These are phyloP conservation scores for Drosophila imparisetae DNA, from an alignment of 2,888 invertebrate genomes.

Conservation along the genomic window DNA sequence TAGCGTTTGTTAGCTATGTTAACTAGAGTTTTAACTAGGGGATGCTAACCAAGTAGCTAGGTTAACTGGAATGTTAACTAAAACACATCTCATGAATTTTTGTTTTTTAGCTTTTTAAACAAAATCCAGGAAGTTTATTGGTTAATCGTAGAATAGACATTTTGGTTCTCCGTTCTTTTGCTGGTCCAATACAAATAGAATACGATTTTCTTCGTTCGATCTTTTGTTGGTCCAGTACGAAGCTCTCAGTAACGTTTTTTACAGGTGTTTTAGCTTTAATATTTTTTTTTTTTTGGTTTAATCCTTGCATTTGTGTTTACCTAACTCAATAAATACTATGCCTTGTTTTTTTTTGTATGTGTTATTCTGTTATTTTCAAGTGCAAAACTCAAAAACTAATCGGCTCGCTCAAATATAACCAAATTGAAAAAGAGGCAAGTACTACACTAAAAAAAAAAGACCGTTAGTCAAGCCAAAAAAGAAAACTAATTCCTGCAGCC, in stretches of 20 bases:
- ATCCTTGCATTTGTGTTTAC: slow-evolving; percentile 27
- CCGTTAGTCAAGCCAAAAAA: slow-evolving; percentile 24
- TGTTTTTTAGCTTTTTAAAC: not conserved
- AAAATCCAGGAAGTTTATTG: not conserved
- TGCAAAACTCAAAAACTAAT: slow-evolving; percentile 56
- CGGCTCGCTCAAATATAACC: slow-evolving; percentile 54
- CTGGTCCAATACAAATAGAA: not conserved
- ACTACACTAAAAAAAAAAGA: slow-evolving; percentile 4
- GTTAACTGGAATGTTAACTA: not conserved
- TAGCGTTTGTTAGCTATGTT: not conserved
- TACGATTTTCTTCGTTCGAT: not conserved
- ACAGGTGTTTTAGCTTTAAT: slow-evolving; percentile 2
- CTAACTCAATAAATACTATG: slow-evolving; percentile 30
- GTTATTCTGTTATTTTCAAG: slow-evolving; percentile 56
- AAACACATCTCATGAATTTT: not conserved
- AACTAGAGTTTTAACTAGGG: not conserved
- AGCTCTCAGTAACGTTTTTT: not conserved
- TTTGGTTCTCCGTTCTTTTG: not conserved
- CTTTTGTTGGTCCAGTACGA: not conserved
- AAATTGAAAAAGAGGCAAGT: slow-evolving; percentile 18
- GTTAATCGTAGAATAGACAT: not conserved
- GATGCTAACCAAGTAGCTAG: not conserved
- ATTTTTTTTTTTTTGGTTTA: slow-evolving; percentile 2
- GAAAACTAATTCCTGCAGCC: slow-evolving; percentile 29
- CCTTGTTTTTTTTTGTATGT: slow-evolving; percentile 37